Conservation (phyloP, 2,888 invertebrate genomes). For the Acrocyrtus sp. region DNA sequence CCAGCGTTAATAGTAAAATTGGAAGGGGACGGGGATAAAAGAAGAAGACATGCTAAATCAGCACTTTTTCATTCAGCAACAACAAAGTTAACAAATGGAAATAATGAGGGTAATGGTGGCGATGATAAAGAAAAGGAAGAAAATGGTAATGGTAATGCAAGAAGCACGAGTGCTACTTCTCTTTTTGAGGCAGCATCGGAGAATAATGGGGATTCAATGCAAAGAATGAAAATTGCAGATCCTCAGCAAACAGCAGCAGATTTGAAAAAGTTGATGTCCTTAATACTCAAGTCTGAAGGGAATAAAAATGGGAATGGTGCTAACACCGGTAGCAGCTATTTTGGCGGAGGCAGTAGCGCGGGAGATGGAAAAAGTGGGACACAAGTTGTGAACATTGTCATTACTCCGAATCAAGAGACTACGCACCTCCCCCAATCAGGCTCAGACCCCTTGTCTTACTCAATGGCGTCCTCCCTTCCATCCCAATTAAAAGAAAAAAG, state of each 20-base stretch:
- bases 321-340: not conserved
- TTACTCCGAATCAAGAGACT: slow-evolving; percentile 56
- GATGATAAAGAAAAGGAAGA: not conserved
- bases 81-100: slow-evolving; percentile 39
- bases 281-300: slow-evolving; percentile 58
- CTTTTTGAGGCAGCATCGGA: slow-evolving; percentile 7
- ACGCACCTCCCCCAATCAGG: not conserved
- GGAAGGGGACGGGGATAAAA: slow-evolving; percentile 8
- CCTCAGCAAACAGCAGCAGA: slow-evolving; percentile 62
- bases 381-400: slow-evolving; percentile 62
- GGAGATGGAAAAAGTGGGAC: slow-evolving; percentile 51
- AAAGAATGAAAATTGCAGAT: slow-evolving; percentile 60
- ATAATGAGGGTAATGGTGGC: slow-evolving; percentile 22
- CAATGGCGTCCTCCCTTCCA: too few relatives aligned
- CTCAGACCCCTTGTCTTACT: too few relatives aligned
- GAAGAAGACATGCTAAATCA: slow-evolving; percentile 34
- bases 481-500: too few relatives aligned
- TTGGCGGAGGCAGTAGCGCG: slow-evolving; percentile 9
- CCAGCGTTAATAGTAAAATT: slow-evolving; percentile 2
- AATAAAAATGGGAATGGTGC: slow-evolving; percentile 22
- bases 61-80: slow-evolving; percentile 34
- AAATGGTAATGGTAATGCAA: slow-evolving; percentile 22
- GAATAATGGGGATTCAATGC: slow-evolving; percentile 21
- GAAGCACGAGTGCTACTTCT: slow-evolving; percentile 44
- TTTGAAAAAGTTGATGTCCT: slow-evolving; percentile 61